Evolutionary conservation across 2,888 invertebrate species (phyloP), one percentile per base, ranked within the genome.

Genomic region (Plusia festucae): DNA sequence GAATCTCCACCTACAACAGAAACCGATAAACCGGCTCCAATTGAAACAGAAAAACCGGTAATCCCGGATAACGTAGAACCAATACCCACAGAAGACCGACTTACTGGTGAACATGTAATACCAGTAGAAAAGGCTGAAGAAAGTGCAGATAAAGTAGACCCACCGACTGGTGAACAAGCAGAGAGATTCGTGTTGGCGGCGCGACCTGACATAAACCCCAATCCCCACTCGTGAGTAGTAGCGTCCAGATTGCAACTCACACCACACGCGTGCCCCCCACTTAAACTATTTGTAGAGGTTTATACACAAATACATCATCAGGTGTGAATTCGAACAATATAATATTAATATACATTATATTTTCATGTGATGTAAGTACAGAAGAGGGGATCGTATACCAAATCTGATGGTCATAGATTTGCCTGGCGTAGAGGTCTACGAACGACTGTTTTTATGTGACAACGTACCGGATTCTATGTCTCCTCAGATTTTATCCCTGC

Each of bases 221-320:
- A 95, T 73, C 93, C 93, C 73, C 94, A 94, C 89, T 94, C 95
- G 95, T 95, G 95, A 95, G 95, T 95, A 95, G 84, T 81, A 83
- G 84, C 85, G 83, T 70, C 65, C 65, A 56, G 59, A 65, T 71
- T 80, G 79, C 82, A 81, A 82, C 88, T 84, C 89, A 85, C 86
- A 84, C 83, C 83, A 83, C 88, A 87, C 89, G 89, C 89, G 89
- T 89, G 87, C 70, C 81, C 85, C 82, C 82, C 68, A 75, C 30
- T 70, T n/a, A 54, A 70, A 65, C 61, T 76, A 54, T 70, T 59
- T 79, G 72, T 76, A 78, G 73, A 76, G 58, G 70, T 76, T 64
- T 72, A 67, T 64, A 73, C 79, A 75, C 65, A 70, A 60, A 63
- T 34, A 40, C 67, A 54, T 65, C 58, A 52, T 57, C 18, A 13